Percentiles rank a stretch among this genome's conserved stretches.
phyloP scores from a whole-genome alignment of 2,797 vertebrate genomes.

The Coccyzus lansbergi region DNA sequence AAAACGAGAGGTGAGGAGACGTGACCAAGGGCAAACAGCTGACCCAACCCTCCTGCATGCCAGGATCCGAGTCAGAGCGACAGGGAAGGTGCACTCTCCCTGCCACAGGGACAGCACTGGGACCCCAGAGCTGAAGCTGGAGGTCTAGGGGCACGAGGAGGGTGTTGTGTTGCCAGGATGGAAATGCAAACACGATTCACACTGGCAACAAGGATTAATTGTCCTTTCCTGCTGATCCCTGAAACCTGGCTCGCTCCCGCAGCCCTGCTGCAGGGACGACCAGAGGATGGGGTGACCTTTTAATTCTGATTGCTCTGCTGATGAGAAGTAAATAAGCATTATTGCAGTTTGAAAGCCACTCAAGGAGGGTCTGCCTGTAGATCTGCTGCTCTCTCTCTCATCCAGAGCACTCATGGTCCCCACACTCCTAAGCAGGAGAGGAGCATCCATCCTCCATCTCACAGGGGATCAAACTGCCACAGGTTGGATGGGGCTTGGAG shows the following conservation, averaged over 20 bases:
- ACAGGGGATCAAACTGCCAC: not conserved
- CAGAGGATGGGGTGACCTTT: slow-evolving; percentile 33
- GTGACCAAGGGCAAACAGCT: not conserved
- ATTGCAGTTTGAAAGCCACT: not conserved
- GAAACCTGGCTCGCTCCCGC: not conserved
- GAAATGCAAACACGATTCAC: not conserved
- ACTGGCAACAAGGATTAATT: not conserved
- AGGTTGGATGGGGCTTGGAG: no score
- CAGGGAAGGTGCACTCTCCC: not conserved
- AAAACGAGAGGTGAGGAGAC: not conserved
- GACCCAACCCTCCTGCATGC: not conserved
- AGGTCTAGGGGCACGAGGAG: not conserved
- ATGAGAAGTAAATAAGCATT: slow-evolving; percentile 11
- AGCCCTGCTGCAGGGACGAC: not conserved
- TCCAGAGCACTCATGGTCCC: fast-evolving
- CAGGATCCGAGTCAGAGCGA: not conserved
- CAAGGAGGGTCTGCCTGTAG: not conserved
- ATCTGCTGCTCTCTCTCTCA: not conserved
- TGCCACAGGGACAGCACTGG: not conserved
- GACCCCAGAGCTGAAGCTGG: not conserved
- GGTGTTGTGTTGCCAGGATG: not conserved
- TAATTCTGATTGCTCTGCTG: not conserved
- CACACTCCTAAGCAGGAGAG: fast-evolving
- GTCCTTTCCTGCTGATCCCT: slow-evolving; percentile 8
- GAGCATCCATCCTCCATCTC: fast-evolving